Percentiles rank a stretch among this genome's conserved stretches.
These are phyloP conservation scores for Spilogale gracilis DNA, from an alignment of 2,113 vertebrate genomes.

Conservation along the genomic window DNA sequence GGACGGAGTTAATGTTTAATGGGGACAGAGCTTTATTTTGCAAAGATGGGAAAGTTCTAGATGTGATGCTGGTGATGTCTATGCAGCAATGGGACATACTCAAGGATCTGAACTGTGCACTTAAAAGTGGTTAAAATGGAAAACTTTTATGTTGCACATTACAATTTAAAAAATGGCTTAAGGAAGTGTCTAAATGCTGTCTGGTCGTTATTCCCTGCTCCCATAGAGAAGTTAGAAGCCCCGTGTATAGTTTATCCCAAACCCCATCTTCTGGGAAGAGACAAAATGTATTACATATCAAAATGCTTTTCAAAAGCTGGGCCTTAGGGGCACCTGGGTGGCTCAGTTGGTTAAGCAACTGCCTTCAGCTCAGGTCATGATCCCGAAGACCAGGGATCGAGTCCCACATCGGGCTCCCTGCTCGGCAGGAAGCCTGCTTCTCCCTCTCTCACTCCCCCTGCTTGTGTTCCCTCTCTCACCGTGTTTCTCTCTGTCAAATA, in stretches of 20 bases:
- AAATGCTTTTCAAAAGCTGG: background rate
- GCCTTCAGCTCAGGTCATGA: too few species aligned
- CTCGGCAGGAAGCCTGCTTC: too few species aligned
- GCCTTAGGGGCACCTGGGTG: background rate
- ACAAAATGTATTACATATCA: background rate
- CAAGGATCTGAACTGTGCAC: background rate
- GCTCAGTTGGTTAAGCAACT: too few species aligned
- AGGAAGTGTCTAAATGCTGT: background rate
- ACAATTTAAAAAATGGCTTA: background rate
- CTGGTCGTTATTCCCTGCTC: background rate
- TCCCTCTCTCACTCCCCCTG: too few species aligned
- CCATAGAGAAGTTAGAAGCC: background rate
- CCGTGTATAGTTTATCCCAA: background rate
- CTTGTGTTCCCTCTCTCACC: too few species aligned
- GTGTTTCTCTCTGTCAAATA: too few species aligned
- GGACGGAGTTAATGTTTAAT: background rate
- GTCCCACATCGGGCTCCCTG: too few species aligned
- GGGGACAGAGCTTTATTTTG: background rate
- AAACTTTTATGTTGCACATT: background rate
- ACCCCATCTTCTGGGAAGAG: slow-evolving; percentile 15
- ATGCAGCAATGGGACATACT: background rate
- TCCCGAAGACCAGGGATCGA: too few species aligned
- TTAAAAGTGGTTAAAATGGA: background rate
- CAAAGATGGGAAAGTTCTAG: background rate
- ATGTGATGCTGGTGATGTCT: background rate